phyloP scores from a whole-genome alignment of 2,797 vertebrate species.

The Trichosurus vulpecula region DNA sequence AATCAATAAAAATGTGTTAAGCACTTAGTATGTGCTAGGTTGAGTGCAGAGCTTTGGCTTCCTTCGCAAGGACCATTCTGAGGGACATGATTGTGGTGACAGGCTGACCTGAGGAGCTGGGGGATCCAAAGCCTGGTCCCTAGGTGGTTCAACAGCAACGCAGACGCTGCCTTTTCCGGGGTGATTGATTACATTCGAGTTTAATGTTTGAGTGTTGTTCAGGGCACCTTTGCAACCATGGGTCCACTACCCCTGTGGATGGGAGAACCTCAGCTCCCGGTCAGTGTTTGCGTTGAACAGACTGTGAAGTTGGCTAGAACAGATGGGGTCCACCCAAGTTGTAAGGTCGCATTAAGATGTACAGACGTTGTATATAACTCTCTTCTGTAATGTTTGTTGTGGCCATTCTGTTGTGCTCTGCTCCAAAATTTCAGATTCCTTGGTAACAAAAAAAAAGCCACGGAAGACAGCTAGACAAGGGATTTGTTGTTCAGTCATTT shows the following conservation, averaged over 20 bases:
- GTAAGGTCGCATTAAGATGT: background rate
- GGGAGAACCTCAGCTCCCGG: background rate
- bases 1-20: too few species aligned
- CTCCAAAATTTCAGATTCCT: background rate
- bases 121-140: too few species aligned
- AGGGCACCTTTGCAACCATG: background rate
- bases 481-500: background rate
- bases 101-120: background rate
- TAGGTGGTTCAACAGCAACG: background rate
- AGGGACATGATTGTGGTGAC: background rate
- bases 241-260: too few species aligned
- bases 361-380: background rate
- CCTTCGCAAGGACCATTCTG: background rate
- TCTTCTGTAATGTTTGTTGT: background rate
- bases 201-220: background rate
- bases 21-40: too few species aligned
- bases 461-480: background rate
- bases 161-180: background rate
- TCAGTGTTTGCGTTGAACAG: too few species aligned
- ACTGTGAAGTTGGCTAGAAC: too few species aligned
- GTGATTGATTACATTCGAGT: fast-evolving
- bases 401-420: background rate
- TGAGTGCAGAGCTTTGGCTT: too few species aligned
- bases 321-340: too few species aligned
- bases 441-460: background rate